Base-by-base conservation (phyloP, 2,888 invertebrate species). In the Amiota communis region DNA sequence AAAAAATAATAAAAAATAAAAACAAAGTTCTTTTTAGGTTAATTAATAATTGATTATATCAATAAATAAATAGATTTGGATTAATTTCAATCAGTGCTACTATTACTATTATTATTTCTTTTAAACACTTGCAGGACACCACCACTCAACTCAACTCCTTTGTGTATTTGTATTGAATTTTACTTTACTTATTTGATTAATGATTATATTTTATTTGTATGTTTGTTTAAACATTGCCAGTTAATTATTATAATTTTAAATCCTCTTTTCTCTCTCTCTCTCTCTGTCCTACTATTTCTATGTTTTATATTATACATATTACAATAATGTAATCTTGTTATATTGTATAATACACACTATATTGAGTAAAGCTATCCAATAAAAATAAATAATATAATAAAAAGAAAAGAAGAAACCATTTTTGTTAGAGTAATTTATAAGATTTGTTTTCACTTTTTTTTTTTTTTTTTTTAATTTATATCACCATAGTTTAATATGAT, bases 341-440 rank as follows among this genome's bases (percentile, higher is more conserved):
- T 6, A 36, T 36, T 36, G 36, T 36, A 36, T 6, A 36, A 36
- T 36, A 36, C 36, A 36, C 6, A 36, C 6, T 36, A 36, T 36
- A 36, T 36, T 36, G 36, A 36, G 36, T 36, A 36, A 36, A 36
- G 4, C 36, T 4, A 36, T 36, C 36, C 8, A 36, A 36, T 36
- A 36, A 36, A 36, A 36, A 36, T 2, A 36, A 36, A 36, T 6
- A 1, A 36, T 4, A 6, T 4, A 6, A 36, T 4, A 4, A 36
- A 36, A 36, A 51, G 23, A 57, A 57, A 59, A 69, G 36, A 47
- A 70, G 47, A 4, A 74, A 72, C 13, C 46, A n/a, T 82, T 83
- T 36, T 85, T 83, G 85, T 83, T 85, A 83, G 83, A 75, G 77
- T 83, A 83, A 85, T 83, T 82, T 82, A 80, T 85, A 83, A 83